Base-by-base conservation (phyloP, 2,888 invertebrate genomes). In the Cloeon dipterum region DNA sequence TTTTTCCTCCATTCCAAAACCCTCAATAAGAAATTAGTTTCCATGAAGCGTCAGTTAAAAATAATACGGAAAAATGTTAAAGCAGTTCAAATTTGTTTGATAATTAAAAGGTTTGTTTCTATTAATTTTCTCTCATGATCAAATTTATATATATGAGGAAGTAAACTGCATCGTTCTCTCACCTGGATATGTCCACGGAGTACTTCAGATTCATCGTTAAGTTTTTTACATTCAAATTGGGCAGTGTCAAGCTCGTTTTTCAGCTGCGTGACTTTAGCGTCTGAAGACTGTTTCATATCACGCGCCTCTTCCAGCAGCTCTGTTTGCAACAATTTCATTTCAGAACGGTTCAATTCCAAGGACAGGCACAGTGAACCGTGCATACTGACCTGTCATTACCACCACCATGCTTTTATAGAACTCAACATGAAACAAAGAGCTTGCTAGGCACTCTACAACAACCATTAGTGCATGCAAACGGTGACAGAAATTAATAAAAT, bases 181-280 rank as follows among this genome's bases (percentile, higher is more conserved):
- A 38, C 42, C 38, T 40, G 39, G 4, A 44, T 32, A 20, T 44
- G 44, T 17, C 41, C 37, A 20, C 42, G 39, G 13, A 43, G 33
- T 13, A 38, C n/a, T 32, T 44, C 42, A 2, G 37, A 38, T 14
- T 39, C 39, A 25, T 43, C 42, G 11, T 40, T 37, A 5, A 39
- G 43, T 39, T 50, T 51, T 43, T 49, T 49, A 7, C 46, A 46
- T 36, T 48, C 45, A 13, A 41, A 39, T 38, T 49, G 46, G 11
- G 50, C 49, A 34, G 49, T 49, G 29, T 50, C 49, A 32, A 54
- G 41, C 29, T 42, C 43, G 3, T 26, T 35, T 41, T 44, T 42
- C 20, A 39, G 43, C 17, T 42, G 42, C n/a, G 40, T 36, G 11
- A 46, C 40, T 40, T 48, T 44, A 11, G 37, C 38, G 36, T 50